Conservation (phyloP, 2,888 invertebrate species). For the Chironomus riparius region DNA sequence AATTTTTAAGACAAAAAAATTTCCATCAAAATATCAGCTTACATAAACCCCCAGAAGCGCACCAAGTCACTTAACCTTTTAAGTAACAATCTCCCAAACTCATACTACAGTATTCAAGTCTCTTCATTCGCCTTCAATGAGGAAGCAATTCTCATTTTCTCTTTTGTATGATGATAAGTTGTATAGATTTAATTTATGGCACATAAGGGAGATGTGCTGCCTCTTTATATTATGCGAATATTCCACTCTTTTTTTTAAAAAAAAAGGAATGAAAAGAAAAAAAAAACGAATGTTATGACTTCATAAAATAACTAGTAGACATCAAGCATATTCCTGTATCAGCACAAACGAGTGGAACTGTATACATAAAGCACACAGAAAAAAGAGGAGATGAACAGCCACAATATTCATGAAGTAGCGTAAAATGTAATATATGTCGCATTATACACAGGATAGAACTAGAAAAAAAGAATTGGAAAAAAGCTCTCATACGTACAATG, state of each 20-base stretch:
- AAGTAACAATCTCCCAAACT: no score
- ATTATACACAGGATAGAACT: background rate
- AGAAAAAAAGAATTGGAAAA: no score
- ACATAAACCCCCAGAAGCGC: no score
- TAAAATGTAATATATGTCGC: background rate
- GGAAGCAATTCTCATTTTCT: background rate
- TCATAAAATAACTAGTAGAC: constrained; percentile 4
- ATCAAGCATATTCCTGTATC: background rate
- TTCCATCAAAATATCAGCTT: no score
- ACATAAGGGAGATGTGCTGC: background rate
- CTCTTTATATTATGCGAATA: no score
- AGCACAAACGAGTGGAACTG: background rate
- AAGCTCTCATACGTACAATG: no score
- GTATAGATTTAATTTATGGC: constrained; percentile 1
- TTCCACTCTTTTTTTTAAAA: no score
- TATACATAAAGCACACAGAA: background rate
- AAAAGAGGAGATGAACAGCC: background rate
- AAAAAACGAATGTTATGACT: background rate
- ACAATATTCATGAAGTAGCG: no score
- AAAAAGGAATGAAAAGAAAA: background rate
- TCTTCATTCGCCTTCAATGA: background rate
- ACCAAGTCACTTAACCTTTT: no score
- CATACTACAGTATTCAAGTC: no score
- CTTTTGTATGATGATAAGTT: background rate
- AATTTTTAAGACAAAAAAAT: no score